Percentiles rank a stretch among this genome's conserved stretches.
Evolutionary conservation across 1,140 invertebrate species (phyloP).

Genomic region (Probaryconus sp.): DNA sequence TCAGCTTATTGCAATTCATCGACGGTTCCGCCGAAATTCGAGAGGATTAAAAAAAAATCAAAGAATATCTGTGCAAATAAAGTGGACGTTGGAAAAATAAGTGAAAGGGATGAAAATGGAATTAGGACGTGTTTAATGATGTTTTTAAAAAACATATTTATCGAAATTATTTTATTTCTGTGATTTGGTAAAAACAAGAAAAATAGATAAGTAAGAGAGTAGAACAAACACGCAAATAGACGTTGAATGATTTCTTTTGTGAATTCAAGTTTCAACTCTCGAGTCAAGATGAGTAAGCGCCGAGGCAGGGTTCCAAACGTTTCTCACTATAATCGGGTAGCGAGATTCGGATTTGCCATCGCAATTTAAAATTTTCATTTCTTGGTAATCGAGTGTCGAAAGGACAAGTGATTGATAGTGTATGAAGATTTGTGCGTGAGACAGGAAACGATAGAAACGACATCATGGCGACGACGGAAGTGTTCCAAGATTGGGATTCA

Average conservation of each 20-base stretch:
- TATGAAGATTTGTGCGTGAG: conserved; percentile 26
- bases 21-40: no score
- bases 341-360: conserved; percentile 44
- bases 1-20: no score
- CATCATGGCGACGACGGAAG: conserved; percentile 75
- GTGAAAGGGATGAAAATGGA: no score
- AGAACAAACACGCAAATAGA: conserved; percentile 18
- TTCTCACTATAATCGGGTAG: conserved; percentile 51
- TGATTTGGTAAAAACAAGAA: conserved; percentile 54
- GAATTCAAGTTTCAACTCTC: conserved; percentile 44
- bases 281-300: conserved; percentile 57
- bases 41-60: not conserved
- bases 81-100: no score
- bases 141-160: conserved; percentile 32
- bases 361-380: conserved; percentile 46
- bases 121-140: not conserved
- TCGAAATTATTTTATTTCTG: conserved; percentile 35
- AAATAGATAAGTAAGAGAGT: conserved; percentile 39
- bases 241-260: conserved; percentile 56
- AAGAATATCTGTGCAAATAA: no score
- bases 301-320: conserved; percentile 55
- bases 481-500: conserved; percentile 76
- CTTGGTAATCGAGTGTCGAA: conserved; percentile 31
- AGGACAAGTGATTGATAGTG: conserved; percentile 24
- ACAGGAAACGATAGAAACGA: conserved; percentile 5